These are phyloP conservation scores for Antechinus flavipes DNA, from an alignment of 2,113 vertebrate species.

Conservation along the genomic window DNA sequence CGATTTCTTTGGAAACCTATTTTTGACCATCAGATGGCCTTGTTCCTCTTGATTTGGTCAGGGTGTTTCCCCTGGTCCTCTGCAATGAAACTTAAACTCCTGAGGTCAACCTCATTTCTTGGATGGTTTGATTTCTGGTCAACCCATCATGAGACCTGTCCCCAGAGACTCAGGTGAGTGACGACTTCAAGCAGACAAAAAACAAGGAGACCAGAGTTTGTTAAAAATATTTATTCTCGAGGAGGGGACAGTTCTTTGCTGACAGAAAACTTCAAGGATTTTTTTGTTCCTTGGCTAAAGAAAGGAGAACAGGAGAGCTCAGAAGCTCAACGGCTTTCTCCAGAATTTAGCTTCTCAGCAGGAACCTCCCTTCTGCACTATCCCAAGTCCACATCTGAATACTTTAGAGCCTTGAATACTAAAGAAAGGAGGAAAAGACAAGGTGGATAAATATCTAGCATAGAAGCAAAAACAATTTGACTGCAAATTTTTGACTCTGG, in stretches of 20 bases:
- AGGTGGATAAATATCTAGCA: not conserved
- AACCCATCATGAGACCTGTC: not conserved
- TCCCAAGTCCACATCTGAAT: not conserved
- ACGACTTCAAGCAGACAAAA: not conserved
- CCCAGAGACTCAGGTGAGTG: not conserved
- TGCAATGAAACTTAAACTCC: not conserved
- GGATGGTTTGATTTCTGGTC: conserved; percentile 6
- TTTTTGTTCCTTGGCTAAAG: not conserved
- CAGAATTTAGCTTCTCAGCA: not conserved
- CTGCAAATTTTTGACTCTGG: not conserved
- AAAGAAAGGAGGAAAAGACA: not conserved
- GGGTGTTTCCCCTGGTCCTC: accelerated
- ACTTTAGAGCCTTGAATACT: not conserved
- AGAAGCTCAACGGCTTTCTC: too few species aligned
- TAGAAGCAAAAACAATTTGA: not conserved
- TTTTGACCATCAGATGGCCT: not conserved
- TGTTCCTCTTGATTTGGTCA: accelerated
- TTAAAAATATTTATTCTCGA: conserved; percentile 48
- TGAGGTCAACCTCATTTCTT: conserved; percentile 20
- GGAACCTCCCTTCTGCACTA: not conserved
- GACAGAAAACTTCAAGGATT: not conserved
- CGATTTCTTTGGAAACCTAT: not conserved
- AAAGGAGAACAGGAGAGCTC: accelerated
- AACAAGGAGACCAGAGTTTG: accelerated
- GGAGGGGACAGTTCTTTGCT: not conserved